These are phyloP conservation scores for Aleiodes alternator DNA, from an alignment of 2,888 invertebrate species.

Conservation along the genomic window DNA sequence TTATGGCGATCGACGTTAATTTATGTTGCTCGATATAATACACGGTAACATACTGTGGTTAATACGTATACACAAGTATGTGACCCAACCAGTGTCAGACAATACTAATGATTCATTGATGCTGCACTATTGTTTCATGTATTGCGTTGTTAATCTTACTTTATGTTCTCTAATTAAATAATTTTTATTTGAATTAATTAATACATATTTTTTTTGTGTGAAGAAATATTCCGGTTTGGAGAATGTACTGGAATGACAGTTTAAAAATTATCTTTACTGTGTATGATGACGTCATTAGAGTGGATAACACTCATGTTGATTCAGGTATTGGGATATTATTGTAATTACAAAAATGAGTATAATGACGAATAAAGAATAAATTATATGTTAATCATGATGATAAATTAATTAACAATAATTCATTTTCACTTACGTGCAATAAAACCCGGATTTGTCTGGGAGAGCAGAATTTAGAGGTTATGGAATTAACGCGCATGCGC, in stretches of 20 bases:
- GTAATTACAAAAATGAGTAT: too few species aligned
- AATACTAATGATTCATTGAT: conserved; percentile 66
- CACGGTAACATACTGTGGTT: conserved; percentile 25
- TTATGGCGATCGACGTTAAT: conserved; percentile 65
- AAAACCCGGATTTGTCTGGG: too few species aligned
- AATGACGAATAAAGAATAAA: too few species aligned
- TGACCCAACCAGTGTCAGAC: conserved; percentile 37
- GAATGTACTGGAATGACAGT: conserved; percentile 24
- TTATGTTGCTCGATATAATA: conserved; percentile 58
- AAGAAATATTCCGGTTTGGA: conserved; percentile 33
- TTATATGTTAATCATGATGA: too few species aligned
- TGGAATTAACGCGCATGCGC: too few species aligned
- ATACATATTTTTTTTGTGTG: conserved; percentile 19
- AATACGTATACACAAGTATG: conserved; percentile 21
- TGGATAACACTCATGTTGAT: too few species aligned
- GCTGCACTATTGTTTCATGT: conserved; percentile 25
- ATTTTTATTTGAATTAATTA: conserved; percentile 27
- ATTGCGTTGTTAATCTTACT: background rate
- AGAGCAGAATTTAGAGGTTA: too few species aligned
- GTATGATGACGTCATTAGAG: too few species aligned
- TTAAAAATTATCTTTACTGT: too few species aligned
- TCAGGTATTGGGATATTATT: too few species aligned
- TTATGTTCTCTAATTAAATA: conserved; percentile 23
- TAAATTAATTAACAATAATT: too few species aligned
- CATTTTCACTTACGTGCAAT: too few species aligned